Percentiles rank a stretch among this genome's conserved stretches.
phyloP scores from a whole-genome alignment of 2,888 invertebrate species.

The Platycheirus rosarum region DNA sequence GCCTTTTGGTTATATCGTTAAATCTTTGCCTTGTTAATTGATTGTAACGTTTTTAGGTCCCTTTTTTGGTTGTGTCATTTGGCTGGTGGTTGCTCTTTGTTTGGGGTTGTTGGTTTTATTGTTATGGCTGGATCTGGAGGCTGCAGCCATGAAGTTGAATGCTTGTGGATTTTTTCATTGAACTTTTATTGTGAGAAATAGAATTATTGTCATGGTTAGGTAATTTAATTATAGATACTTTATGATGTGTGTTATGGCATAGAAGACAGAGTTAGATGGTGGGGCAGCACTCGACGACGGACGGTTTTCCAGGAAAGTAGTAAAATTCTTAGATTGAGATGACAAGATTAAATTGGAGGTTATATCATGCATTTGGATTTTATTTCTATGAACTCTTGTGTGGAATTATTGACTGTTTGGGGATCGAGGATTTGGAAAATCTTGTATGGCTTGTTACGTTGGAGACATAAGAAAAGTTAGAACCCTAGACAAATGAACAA shows the following conservation, averaged over 20 bases:
- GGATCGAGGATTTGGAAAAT: too few relatives aligned
- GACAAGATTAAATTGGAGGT: conserved; percentile 61
- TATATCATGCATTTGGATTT: conserved; percentile 22
- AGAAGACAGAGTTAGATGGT: not conserved
- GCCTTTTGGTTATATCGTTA: conserved; percentile 74
- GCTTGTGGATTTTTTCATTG: conserved; percentile 65
- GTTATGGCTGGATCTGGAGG: conserved; percentile 1
- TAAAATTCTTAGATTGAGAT: conserved; percentile 66
- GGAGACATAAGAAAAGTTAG: too few relatives aligned
- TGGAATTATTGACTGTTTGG: too few relatives aligned
- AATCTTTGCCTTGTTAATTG: conserved; percentile 74
- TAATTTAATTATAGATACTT: conserved; percentile 74
- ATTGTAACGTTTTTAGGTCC: conserved; percentile 69
- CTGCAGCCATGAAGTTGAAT: not conserved
- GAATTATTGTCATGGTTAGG: conserved; percentile 74
- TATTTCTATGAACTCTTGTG: too few relatives aligned
- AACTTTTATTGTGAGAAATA: conserved; percentile 74
- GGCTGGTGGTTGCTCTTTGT: conserved; percentile 42
- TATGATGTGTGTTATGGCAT: conserved; percentile 71
- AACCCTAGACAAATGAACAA: too few relatives aligned
- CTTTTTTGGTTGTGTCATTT: conserved; percentile 49
- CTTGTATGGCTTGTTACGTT: too few relatives aligned
- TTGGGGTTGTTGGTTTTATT: not conserved
- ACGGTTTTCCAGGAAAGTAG: conserved; percentile 65
- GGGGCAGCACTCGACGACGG: conserved; percentile 38